Evolutionary conservation across 1,140 invertebrate species (phyloP).

Genomic region (Piezodorus guildinii): DNA sequence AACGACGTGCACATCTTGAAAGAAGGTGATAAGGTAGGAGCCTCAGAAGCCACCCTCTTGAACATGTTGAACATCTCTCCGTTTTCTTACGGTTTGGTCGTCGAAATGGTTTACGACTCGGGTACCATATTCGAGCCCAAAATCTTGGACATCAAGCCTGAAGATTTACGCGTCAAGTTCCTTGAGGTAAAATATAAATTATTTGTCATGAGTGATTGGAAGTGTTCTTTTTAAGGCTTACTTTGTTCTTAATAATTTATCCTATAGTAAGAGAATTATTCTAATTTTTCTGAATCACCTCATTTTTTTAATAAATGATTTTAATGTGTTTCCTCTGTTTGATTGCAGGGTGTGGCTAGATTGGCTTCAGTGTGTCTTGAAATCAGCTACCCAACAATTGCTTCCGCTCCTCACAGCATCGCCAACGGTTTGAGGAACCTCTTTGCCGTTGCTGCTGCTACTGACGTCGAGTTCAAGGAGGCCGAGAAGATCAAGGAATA

Average conservation of each 20-base stretch:
- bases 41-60: slow-evolving; percentile 93
- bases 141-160: slow-evolving; percentile 95
- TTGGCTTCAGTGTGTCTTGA: slow-evolving; percentile 86
- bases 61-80: slow-evolving; percentile 99
- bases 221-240: not conserved
- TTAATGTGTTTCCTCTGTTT: not conserved
- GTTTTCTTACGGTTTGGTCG: slow-evolving; percentile 94
- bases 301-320: not conserved
- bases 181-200: slow-evolving; percentile 42
- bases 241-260: not conserved
- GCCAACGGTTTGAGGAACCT: slow-evolving; percentile 97
- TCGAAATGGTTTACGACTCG: slow-evolving; percentile 95
- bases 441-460: slow-evolving; percentile 88
- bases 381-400: slow-evolving; percentile 92
- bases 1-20: slow-evolving; percentile 95
- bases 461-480: slow-evolving; percentile 90
- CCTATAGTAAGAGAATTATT: not conserved
- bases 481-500: slow-evolving; percentile 85
- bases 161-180: slow-evolving; percentile 85
- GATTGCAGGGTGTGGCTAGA: slow-evolving; percentile 67
- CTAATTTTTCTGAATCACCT: not conserved
- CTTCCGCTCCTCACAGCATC: slow-evolving; percentile 92
- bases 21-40: slow-evolving; percentile 93
- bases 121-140: slow-evolving; percentile 94
- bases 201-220: no score